Evolutionary conservation across 2,888 invertebrate genomes (phyloP), one percentile per base, ranked within the genome.

Genomic region (Coleophora deauratella): DNA sequence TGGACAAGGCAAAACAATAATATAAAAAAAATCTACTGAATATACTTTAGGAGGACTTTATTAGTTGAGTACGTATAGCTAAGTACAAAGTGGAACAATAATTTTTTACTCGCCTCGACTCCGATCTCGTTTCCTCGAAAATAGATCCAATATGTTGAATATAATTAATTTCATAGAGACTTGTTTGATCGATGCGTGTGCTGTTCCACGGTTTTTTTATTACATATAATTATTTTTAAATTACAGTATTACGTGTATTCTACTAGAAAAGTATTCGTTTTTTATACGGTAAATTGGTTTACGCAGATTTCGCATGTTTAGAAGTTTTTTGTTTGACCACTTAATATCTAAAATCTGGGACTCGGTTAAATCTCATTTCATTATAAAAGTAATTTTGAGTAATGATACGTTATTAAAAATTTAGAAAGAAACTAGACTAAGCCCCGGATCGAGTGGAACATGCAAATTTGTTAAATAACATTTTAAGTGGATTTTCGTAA

Each of bases 111-210:
- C 65, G 62, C 61, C 66, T 63, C 70, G 72, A 21, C 72, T 72
- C 54, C 80, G 72, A 76, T 76, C 80, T 80, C 69, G 79, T 82
- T 82, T 81, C 76, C 80, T 80, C 77, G 72, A 81, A 82, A 82
- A 82, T 74, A 78, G 76, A 78, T 77, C 79, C 80, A 76, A 81
- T 81, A 80, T 72, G 76, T 77, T 73, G 75, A 75, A 80, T 74
- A 77, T 80, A 82, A 82, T 82, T 82, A 81, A 80, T 81, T 79
- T 78, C 69, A 72, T 76, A 77, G 66, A 62, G 59, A 69, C 59
- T 69, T 81, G 81, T 81, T 82, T 77, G 81, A 82, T 81, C 21
- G 21, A 21, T 21, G 21, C 21, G 81, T 79, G 80, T 81, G 80
- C 70, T 10, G 31, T 75, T 62, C 58, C 44, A 47, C 52, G 46